Evolutionary conservation across 2,113 vertebrate genomes (phyloP).

Genomic region (Paramisgurnus dabryanus): DNA sequence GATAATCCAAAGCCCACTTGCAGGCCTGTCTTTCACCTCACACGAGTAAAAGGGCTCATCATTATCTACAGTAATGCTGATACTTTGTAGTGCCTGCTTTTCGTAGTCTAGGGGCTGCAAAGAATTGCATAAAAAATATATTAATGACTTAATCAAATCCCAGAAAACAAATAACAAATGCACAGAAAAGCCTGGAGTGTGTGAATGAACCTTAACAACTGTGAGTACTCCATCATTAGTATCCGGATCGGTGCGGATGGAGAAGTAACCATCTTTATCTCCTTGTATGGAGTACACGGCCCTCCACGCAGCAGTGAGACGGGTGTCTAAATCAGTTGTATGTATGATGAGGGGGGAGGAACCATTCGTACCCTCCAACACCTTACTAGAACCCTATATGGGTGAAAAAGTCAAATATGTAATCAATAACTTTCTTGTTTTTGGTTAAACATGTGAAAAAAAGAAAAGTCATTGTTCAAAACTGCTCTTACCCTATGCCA

Average conservation of each 20-base stretch:
- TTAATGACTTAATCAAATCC: too few relatives aligned
- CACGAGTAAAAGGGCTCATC: conserved; percentile 59
- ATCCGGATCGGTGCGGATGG: conserved; percentile 72
- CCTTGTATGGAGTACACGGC: conserved; percentile 74
- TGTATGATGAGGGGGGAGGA: conserved; percentile 60
- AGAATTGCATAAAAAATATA: background rate
- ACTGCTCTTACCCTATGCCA: too few relatives aligned
- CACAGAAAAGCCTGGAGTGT: background rate
- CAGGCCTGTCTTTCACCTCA: conserved; percentile 32
- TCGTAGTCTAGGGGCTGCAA: conserved; percentile 66
- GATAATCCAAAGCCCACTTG: conserved; percentile 54
- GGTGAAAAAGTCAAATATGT: background rate
- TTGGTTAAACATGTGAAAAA: too few relatives aligned
- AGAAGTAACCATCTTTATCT: conserved; percentile 70
- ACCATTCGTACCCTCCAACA: conserved; percentile 24
- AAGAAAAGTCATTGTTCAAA: too few relatives aligned
- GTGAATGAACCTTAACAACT: conserved; percentile 75
- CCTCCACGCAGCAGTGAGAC: conserved; percentile 70
- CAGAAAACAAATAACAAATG: too few relatives aligned
- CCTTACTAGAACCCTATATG: conserved; percentile 6
- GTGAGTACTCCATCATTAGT: conserved; percentile 81
- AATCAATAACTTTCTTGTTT: background rate
- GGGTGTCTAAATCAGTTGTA: conserved; percentile 74
- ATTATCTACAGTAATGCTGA: conserved; percentile 64
- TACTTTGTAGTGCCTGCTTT: background rate